Evolutionary conservation across 1,140 invertebrate genomes (phyloP), one percentile per base, ranked within the genome.

Genomic region (Euura saliciscinereae): DNA sequence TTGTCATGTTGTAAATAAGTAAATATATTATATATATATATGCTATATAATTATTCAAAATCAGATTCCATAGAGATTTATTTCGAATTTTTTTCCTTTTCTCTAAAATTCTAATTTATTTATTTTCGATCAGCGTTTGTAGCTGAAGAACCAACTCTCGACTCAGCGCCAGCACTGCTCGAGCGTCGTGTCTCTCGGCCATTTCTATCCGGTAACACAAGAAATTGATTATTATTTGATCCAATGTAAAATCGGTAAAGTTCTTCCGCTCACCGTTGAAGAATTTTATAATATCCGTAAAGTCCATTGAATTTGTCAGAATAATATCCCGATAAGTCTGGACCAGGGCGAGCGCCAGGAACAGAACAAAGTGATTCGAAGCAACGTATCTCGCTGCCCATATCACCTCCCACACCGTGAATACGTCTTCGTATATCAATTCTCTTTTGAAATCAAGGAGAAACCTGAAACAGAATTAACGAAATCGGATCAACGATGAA

Each of bases 211-310:
- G 83, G 76, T 80, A 88, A 85, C 74, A 45, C 65, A 68, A 65
- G 64, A 71, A 45, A 76, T 4, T 46, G 65, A 7, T 64, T n/a
- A 8, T 28, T 75, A 44, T 44, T 2, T 45, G 11, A 10, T 75
- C n/a, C 2, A 65, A 11, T 42, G 11, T 28, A 4, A 10, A 64
- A 10, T 10, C 13, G 8, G 1, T 2, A 43, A 43, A 43, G 64
- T 6, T 10, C 3, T 66, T 43, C 44, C 51, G 84, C 86, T 87
- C 87, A 97, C 96, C 96, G 88, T 98, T 98, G 82, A 98, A 98
- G 86, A 98, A 99, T 85, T 98, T 98, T 80, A 99, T 99, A 77
- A 98, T 97, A 86, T 99, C 97, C 1, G 97, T 98, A 84, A 98
- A 98, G 84, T 98, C 97, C 96, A 99, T 98, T 77, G 94, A 92